Percentiles rank a stretch among this genome's conserved stretches.
Conservation (phyloP, 1,140 invertebrate genomes). For the Chelonus insularis region DNA sequence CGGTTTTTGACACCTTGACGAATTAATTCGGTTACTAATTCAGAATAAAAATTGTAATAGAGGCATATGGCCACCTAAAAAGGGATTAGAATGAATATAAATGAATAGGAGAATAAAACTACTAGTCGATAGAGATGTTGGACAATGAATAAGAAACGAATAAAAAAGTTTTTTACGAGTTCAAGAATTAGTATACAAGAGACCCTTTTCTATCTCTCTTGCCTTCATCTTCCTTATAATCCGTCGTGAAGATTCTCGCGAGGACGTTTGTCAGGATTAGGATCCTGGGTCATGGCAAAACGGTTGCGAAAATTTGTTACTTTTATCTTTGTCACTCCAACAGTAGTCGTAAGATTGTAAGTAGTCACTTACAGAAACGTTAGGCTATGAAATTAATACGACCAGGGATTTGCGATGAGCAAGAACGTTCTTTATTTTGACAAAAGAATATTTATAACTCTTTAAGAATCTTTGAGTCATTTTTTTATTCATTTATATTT, state of each 20-base stretch:
- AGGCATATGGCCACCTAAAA: no score
- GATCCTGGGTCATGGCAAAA: conserved; percentile 10
- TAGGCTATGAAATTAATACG: conserved; percentile 20
- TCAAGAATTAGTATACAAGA: no score
- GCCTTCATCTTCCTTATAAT: conserved; percentile 1
- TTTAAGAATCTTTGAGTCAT: neutral
- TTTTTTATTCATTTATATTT: neutral
- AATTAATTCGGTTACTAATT: no score
- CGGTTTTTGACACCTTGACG: no score
- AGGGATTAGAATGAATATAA: no score
- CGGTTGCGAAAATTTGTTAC: neutral
- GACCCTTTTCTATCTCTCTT: no score
- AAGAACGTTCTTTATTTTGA: conserved; percentile 30
- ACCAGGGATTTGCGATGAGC: conserved; percentile 16
- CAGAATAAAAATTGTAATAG: no score
- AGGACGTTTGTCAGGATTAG: conserved; percentile 26
- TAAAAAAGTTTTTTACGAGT: no score
- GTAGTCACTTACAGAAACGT: neutral
- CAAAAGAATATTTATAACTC: conserved; percentile 28
- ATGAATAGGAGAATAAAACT: no score
- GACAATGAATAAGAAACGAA: no score
- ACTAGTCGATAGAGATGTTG: no score
- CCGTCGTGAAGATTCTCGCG: conserved; percentile 16
- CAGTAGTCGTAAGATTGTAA: neutral
- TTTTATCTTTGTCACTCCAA: neutral